Evolutionary conservation across 2,888 invertebrate genomes (phyloP).

Genomic region (Brenthis ino): DNA sequence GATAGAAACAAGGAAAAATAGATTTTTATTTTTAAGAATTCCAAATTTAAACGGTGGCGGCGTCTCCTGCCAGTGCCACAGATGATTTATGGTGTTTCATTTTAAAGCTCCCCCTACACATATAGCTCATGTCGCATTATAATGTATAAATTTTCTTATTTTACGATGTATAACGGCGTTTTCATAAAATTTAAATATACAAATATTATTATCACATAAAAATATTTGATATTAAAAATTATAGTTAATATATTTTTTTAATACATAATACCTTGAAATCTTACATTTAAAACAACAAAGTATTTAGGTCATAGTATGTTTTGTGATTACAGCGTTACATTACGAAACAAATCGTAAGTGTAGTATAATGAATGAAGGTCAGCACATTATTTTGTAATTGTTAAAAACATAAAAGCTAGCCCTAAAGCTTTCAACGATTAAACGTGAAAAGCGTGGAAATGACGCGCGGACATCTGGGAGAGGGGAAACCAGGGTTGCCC

Average conservation of each 20-base stretch:
- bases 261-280: not conserved
- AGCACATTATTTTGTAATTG: conserved; percentile 23
- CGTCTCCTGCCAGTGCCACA: conserved; percentile 51
- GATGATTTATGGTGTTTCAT: conserved; percentile 34
- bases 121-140: not conserved
- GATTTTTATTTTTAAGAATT: conserved; percentile 65
- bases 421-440: conserved; percentile 40
- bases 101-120: conserved; percentile 22
- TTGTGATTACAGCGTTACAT: conserved; percentile 8
- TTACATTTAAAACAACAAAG: conserved; percentile 1
- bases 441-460: conserved; percentile 63
- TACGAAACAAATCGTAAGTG: conserved; percentile 18
- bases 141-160: not conserved
- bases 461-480: conserved; percentile 54
- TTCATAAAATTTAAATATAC: not conserved
- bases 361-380: conserved; percentile 15
- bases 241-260: not conserved
- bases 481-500: conserved; percentile 33
- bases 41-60: conserved; percentile 57
- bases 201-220: not conserved
- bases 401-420: conserved; percentile 34
- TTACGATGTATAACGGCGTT: not conserved
- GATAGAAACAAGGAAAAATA: conserved; percentile 62
- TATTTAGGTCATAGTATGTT: conserved; percentile 11
- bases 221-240: too few species aligned